Conservation (phyloP, 2,797 vertebrate genomes). For the Myotis daubentonii region DNA sequence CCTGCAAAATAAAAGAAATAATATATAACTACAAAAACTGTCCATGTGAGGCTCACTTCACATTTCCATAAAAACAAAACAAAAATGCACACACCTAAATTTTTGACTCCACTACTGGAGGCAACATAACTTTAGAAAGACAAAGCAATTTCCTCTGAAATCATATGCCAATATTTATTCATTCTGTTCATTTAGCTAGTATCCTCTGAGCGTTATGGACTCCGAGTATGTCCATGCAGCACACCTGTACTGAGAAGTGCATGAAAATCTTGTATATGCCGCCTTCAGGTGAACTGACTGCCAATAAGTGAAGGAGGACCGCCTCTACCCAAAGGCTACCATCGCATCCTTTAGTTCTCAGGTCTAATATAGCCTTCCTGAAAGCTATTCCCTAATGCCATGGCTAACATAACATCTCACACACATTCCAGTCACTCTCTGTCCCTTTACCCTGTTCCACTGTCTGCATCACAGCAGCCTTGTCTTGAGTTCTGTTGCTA, state of each 20-base stretch:
- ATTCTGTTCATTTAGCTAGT: not conserved
- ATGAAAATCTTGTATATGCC: not conserved
- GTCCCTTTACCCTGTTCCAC: not conserved
- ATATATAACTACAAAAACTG: not conserved
- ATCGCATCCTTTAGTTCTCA: not conserved
- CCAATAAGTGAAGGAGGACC: not conserved
- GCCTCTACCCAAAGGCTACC: not conserved
- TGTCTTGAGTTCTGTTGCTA: not conserved
- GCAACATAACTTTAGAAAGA: not conserved
- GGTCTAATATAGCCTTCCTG: not conserved
- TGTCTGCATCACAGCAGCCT: not conserved
- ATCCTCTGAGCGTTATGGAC: not conserved
- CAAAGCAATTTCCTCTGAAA: not conserved
- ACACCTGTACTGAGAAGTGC: not conserved
- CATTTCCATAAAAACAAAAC: slow-evolving; percentile 8
- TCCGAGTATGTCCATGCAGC: too few relatives aligned
- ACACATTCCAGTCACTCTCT: not conserved
- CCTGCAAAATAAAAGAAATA: slow-evolving; percentile 71
- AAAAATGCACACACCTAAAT: not conserved
- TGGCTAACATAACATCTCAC: not conserved
- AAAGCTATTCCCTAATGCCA: not conserved
- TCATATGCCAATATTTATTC: not conserved
- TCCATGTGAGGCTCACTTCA: not conserved
- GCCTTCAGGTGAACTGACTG: not conserved
- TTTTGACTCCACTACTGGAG: not conserved